A percentile compares a stretch with the other conserved stretches of the same genome.
phyloP scores from a whole-genome alignment of 2,888 invertebrate genomes.

The Uloborus plumipes region DNA sequence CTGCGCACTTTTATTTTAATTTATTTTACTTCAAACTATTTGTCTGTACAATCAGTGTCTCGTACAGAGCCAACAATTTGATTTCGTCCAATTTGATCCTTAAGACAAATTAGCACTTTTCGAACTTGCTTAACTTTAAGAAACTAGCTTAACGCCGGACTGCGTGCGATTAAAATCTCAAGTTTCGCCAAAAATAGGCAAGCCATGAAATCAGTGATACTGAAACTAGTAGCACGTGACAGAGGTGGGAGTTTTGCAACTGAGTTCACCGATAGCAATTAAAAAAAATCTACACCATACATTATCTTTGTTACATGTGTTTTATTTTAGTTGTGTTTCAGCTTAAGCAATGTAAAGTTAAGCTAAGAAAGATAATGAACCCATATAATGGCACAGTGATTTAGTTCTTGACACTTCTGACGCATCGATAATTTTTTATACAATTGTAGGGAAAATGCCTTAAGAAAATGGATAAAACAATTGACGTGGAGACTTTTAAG shows the following conservation, averaged over 20 bases:
- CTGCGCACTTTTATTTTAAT: too few relatives aligned
- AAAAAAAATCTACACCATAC: conserved; percentile 19
- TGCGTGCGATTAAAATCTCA: conserved; percentile 38
- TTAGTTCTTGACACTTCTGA: conserved; percentile 19
- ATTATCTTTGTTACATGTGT: background rate
- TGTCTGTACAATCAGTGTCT: background rate
- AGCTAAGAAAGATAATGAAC: conserved; percentile 36
- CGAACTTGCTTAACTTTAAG: background rate
- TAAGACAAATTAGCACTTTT: background rate
- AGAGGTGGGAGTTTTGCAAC: conserved; percentile 16
- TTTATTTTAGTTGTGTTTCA: background rate
- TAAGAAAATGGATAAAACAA: background rate
- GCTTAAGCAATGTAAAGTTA: conserved; percentile 34
- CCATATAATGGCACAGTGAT: conserved; percentile 31
- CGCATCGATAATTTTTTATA: conserved; percentile 19
- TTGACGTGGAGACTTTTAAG: conserved; percentile 4
- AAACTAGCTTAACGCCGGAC: too few relatives aligned
- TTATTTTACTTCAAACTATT: too few relatives aligned
- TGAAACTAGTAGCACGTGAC: conserved; percentile 25
- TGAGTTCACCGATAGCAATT: conserved; percentile 44
- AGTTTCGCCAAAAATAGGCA: conserved; percentile 18
- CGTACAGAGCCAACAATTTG: background rate
- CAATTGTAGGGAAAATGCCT: background rate
- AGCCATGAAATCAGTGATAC: conserved; percentile 50
- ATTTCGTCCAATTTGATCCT: conserved; percentile 17